Percentiles rank a stretch among this genome's conserved stretches.
These are phyloP conservation scores for Liodrosophila aerea DNA, from an alignment of 2,888 invertebrate species.

Conservation along the genomic window DNA sequence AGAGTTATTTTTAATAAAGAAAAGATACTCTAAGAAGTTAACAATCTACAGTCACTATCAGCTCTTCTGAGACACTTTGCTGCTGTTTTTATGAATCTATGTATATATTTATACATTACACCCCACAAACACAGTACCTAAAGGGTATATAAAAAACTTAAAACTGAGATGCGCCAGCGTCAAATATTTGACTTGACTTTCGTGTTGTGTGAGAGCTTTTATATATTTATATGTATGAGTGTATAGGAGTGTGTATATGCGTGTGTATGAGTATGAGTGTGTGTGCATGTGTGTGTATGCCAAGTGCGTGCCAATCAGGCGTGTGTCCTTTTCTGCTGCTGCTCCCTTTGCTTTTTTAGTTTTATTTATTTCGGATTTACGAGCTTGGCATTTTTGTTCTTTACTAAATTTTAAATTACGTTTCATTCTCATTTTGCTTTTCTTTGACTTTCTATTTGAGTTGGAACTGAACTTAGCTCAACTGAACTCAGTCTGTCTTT, in stretches of 20 bases:
- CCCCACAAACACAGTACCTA: background rate
- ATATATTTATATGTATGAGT: conserved; percentile 14
- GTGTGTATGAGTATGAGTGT: conserved; percentile 6
- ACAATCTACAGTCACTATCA: too few relatives aligned
- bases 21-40: too few relatives aligned
- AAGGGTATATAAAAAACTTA: conserved; percentile 46
- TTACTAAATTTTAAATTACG: conserved; percentile 74
- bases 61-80: too few relatives aligned
- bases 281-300: conserved; percentile 31
- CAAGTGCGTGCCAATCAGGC: conserved; percentile 74
- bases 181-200: conserved; percentile 78
- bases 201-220: conserved; percentile 27
- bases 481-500: conserved; percentile 10
- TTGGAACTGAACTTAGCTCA: conserved; percentile 28
- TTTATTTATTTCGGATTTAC: conserved; percentile 46
- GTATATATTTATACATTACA: background rate
- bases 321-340: conserved; percentile 55
- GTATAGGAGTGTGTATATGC: background rate
- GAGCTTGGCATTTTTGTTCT: conserved; percentile 60
- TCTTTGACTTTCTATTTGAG: conserved; percentile 33
- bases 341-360: conserved; percentile 25
- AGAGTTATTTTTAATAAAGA: too few relatives aligned
- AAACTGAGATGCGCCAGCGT: conserved; percentile 70
- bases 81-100: too few relatives aligned
- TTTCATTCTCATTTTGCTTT: conserved; percentile 48